Base-by-base conservation (phyloP, 2,888 invertebrate species). In the Caenorhabditis afra region DNA sequence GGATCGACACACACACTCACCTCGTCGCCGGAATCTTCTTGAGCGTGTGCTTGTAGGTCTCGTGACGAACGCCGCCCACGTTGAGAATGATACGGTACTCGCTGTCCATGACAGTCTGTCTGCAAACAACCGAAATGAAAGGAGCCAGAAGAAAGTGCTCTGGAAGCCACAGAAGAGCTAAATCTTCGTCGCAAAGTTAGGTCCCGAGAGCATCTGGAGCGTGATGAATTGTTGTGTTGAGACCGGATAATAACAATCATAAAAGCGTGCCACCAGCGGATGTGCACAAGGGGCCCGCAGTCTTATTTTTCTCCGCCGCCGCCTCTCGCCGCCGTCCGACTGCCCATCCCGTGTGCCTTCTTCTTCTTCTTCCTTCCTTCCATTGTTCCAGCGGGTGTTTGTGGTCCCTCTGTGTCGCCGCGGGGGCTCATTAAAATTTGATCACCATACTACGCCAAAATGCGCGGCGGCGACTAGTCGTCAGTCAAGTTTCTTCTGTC, bases 21-120 rank as follows among this genome's bases (percentile, higher is more conserved):
- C 95, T 92, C 14, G 95, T 95, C 85, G 95, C 95, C 22, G 95
- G 95, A 89, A 95, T 95, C 92, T 95, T 95, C 75, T 95, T 95
- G 85, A 95, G 92, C 50, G 95, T 92, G 64, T 92, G 92, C 83
- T 92, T 92, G 87, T 90, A 92, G 39, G 92, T 92, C 86, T 92
- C 98, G 92, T 98, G 97, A 74, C 99, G 94, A 90, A 98, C 97
- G 61, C 98, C 98, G 53, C 98, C 90, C 87, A 98, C 97, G 92
- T 99, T 99, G 90, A 99, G 94, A 86, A 98, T 96, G 90, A 99
- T 97, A 92, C 98, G 95, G 57, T 86, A 86, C 74, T 89, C 89
- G 62, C 84, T 87, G 81, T 89, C 89, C 89, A 89, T 89, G 62
- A 83, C 82, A 68, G 77, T 79, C 61, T 81, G 81, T 70, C 84